phyloP scores from a whole-genome alignment of 2,797 vertebrate genomes.

The Poeciliopsis turneri region DNA sequence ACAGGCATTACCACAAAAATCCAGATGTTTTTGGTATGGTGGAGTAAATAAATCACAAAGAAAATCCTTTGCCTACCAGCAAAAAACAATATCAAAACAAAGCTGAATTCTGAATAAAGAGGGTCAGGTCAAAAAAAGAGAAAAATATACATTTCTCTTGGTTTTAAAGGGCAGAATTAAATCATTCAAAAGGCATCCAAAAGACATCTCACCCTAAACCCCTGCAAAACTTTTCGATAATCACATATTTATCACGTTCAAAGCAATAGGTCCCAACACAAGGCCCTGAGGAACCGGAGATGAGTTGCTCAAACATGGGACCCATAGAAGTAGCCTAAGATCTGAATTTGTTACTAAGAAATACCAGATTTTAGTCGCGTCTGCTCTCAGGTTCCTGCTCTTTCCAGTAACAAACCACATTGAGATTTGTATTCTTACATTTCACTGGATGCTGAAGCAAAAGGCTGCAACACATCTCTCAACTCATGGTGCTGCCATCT shows the following conservation, averaged over 20 bases:
- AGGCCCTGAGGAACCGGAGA: neutral
- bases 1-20: neutral
- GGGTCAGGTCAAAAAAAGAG: neutral
- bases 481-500: neutral
- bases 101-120: neutral
- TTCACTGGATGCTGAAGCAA: neutral
- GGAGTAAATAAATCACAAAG: neutral
- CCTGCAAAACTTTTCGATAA: neutral
- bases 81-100: neutral
- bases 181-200: neutral
- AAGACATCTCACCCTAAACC: neutral
- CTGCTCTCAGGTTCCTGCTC: neutral
- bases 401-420: neutral
- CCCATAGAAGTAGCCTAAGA: neutral
- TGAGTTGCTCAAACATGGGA: neutral
- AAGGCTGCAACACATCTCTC: neutral
- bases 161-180: neutral
- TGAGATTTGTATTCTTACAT: neutral
- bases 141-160: neutral
- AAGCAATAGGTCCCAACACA: neutral
- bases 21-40: neutral
- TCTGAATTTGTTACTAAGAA: neutral
- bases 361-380: neutral
- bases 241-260: neutral
- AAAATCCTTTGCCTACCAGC: neutral